Evolutionary conservation across 1,140 invertebrate species (phyloP).

Genomic region (Diorhabda sublineata): DNA sequence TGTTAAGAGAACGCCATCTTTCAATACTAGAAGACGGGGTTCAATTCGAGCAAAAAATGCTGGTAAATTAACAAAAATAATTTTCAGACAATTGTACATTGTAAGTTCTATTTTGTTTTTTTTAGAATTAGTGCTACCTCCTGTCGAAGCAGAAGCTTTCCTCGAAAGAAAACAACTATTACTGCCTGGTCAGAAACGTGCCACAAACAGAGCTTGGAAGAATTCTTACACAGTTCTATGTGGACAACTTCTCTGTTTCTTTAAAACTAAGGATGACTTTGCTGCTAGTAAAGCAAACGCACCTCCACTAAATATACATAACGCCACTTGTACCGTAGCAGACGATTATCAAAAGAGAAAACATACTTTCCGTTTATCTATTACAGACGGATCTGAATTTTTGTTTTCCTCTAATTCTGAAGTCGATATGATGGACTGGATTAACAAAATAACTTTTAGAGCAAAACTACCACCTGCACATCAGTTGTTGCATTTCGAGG

Average conservation of each 20-base stretch:
- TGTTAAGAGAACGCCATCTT: conserved; percentile 87
- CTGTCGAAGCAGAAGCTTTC: conserved; percentile 86
- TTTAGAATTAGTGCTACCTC: conserved; percentile 66
- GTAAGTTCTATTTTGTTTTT: not conserved
- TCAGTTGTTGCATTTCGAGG: conserved; percentile 80
- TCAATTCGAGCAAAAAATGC: conserved; percentile 38
- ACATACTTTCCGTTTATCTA: conserved; percentile 83
- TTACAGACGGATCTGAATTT: conserved; percentile 89
- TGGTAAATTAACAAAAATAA: conserved; percentile 17
- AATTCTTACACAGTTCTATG: conserved; percentile 92
- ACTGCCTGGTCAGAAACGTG: conserved; percentile 88
- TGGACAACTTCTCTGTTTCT: conserved; percentile 96
- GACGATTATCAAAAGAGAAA: conserved; percentile 94
- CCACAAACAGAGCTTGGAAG: conserved; percentile 93
- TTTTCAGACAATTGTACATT: not conserved
- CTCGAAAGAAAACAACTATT: conserved; percentile 94
- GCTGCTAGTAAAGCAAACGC: conserved; percentile 79
- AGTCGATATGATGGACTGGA: conserved; percentile 86
- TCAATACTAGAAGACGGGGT: conserved; percentile 75
- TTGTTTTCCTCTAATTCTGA: conserved; percentile 75
- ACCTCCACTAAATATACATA: conserved; percentile 85
- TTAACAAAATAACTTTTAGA: conserved; percentile 90
- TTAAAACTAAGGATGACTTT: conserved; percentile 93
- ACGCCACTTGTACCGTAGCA: conserved; percentile 78
- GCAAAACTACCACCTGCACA: conserved; percentile 84